Evolutionary conservation across 2,113 vertebrate genomes (phyloP).

Genomic region (Macquaria australasica): DNA sequence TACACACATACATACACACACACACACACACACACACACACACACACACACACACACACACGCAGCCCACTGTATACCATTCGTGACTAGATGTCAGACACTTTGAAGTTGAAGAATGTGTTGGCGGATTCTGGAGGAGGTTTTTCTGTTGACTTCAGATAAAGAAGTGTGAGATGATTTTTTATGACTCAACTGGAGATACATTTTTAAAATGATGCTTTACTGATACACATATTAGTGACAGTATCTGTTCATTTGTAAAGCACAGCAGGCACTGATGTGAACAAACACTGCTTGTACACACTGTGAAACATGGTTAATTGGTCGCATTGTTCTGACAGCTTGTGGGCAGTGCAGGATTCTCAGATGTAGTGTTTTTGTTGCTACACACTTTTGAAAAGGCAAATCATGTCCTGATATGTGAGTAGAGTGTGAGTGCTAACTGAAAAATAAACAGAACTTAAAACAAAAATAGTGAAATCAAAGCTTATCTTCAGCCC

Average conservation of each 20-base stretch:
- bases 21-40: slow-evolving; percentile 12
- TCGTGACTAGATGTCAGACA: slow-evolving; percentile 53
- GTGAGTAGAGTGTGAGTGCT: neutral
- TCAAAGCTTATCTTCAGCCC: neutral
- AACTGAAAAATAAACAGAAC: neutral
- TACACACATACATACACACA: slow-evolving; percentile 23
- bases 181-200: slow-evolving; percentile 16
- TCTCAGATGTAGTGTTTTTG: neutral
- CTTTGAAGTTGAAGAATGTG: slow-evolving; percentile 44
- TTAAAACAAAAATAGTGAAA: neutral
- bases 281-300: slow-evolving; percentile 1
- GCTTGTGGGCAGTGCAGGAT: neutral
- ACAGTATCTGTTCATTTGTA: slow-evolving; percentile 21
- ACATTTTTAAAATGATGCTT: neutral
- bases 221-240: neutral
- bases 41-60: slow-evolving; percentile 12
- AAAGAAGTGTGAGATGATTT: slow-evolving; percentile 3
- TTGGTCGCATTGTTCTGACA: slow-evolving; percentile 21
- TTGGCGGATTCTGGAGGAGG: slow-evolving; percentile 55
- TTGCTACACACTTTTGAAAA: neutral
- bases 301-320: slow-evolving; percentile 5
- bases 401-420: neutral
- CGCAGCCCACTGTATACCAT: slow-evolving; percentile 22
- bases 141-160: slow-evolving; percentile 15
- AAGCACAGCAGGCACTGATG: neutral